A percentile compares a stretch with the other conserved stretches of the same genome.
Conservation (phyloP, 2,113 vertebrate genomes). For the Pachycephala philippinensis region DNA sequence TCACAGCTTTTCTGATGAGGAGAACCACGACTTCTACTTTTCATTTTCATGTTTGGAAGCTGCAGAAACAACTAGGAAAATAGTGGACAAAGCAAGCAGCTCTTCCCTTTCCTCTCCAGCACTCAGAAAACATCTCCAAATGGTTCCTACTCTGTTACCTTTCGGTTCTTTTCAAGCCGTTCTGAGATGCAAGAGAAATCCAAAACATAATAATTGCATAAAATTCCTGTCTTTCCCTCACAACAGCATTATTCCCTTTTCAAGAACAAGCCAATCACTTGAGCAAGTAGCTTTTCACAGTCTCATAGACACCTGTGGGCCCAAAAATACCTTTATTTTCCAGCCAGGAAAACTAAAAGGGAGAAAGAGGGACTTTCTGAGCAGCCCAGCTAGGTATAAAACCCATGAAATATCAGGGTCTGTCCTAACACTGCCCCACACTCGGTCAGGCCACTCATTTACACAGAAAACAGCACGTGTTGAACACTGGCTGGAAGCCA, state of each 20-base stretch:
- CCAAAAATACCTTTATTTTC: background rate
- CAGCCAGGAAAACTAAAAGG: background rate
- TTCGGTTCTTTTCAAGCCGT: background rate
- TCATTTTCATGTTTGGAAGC: background rate
- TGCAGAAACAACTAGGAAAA: background rate
- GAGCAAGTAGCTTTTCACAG: background rate
- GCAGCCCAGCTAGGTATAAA: background rate
- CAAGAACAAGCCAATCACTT: background rate
- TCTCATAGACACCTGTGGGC: background rate
- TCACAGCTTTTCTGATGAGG: background rate
- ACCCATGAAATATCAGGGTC: background rate
- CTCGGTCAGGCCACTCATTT: background rate
- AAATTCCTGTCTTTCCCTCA: background rate
- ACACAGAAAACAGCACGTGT: fast-evolving
- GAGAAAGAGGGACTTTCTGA: background rate
- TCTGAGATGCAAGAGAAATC: background rate
- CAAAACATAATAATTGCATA: background rate
- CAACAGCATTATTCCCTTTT: background rate
- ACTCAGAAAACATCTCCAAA: background rate
- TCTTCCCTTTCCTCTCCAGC: background rate
- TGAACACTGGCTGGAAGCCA: background rate
- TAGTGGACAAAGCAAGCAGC: background rate
- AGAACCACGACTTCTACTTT: background rate
- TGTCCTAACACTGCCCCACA: background rate
- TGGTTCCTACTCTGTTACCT: background rate